phyloP scores from a whole-genome alignment of 2,797 vertebrate species.

The Muraenolepis orangiensis region DNA sequence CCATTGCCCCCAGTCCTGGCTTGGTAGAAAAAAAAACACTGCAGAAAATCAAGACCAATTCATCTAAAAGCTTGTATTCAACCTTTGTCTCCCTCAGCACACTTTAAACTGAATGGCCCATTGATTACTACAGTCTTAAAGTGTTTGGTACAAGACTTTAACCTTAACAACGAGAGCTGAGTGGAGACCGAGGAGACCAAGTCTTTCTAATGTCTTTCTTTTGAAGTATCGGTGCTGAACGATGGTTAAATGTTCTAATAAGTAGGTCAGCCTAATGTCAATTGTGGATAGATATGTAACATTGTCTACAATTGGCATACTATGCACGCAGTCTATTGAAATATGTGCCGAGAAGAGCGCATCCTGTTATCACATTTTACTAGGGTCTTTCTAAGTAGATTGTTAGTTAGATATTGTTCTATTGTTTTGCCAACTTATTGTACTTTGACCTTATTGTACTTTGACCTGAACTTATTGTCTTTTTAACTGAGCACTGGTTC shows the following conservation, averaged over 20 bases:
- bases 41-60: background rate
- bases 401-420: too few species aligned
- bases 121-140: background rate
- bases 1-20: too few species aligned
- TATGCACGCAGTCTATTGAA: constrained; percentile 5
- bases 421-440: too few species aligned
- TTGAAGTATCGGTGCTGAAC: background rate
- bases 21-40: background rate
- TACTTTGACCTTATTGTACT: too few species aligned
- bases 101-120: background rate
- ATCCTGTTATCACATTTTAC: background rate
- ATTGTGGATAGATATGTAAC: background rate
- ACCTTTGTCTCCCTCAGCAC: background rate
- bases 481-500: too few species aligned
- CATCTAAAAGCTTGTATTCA: background rate
- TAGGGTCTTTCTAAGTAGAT: too few species aligned
- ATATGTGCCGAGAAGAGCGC: background rate
- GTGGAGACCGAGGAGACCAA: background rate
- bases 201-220: too few species aligned
- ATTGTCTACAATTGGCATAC: constrained; percentile 6
- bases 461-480: too few species aligned
- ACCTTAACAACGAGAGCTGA: background rate
- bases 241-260: background rate
- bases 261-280: background rate
- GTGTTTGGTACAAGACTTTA: background rate